Percentiles rank a stretch among this genome's conserved stretches.
These are phyloP conservation scores for Streptopelia turtur DNA, from an alignment of 2,797 vertebrate species.

Conservation along the genomic window DNA sequence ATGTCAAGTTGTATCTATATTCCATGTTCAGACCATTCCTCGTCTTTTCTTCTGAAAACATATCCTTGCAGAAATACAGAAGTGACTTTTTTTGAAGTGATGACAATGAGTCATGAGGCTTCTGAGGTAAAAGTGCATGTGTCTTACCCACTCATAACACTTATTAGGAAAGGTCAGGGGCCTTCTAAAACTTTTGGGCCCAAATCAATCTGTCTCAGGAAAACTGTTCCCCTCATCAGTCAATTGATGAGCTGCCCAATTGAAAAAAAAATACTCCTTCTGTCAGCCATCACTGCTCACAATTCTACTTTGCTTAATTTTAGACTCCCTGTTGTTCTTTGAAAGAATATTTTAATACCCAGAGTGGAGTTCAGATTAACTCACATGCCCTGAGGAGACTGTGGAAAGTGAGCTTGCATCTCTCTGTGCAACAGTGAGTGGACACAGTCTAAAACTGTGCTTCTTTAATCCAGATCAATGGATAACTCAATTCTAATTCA, in stretches of 20 bases:
- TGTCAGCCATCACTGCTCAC: not conserved
- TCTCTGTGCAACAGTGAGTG: not conserved
- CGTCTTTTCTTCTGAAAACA: not conserved
- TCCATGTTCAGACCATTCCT: not conserved
- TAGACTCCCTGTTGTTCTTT: not conserved
- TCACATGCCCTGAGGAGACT: not conserved
- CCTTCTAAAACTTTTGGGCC: not conserved
- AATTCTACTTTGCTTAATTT: not conserved
- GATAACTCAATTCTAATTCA: not conserved
- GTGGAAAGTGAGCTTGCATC: not conserved
- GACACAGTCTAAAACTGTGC: not conserved
- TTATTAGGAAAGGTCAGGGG: not conserved
- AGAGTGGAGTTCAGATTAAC: not conserved
- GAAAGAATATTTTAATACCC: not conserved
- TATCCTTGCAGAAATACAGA: not conserved
- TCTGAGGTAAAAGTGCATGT: not conserved
- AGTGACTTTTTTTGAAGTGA: not conserved
- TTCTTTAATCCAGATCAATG: not conserved
- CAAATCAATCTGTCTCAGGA: not conserved
- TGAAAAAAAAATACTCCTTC: not conserved
- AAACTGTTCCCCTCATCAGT: not conserved
- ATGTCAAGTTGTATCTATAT: not conserved
- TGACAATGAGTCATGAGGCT: not conserved
- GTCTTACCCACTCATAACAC: not conserved
- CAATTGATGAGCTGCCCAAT: not conserved